A percentile compares a stretch with the other conserved stretches of the same genome.
Conservation (phyloP, 1,140 invertebrate genomes). For the Drosophila bipectinata region DNA sequence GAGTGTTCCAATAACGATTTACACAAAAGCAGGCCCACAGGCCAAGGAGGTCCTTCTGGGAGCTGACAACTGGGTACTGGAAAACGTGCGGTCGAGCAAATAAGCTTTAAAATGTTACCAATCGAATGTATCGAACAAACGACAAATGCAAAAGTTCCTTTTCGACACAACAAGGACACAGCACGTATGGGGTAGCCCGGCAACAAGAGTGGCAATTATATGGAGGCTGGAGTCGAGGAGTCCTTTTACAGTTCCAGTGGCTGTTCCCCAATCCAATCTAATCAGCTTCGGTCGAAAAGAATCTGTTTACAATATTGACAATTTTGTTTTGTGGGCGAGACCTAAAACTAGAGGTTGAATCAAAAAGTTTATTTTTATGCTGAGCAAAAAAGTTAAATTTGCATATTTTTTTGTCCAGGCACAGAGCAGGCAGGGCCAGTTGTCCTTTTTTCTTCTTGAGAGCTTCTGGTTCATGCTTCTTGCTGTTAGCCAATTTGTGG, state of each 20-base stretch:
- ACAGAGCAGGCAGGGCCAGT: slow-evolving; percentile 4
- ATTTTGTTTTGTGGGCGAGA: slow-evolving; percentile 46
- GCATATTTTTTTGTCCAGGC: slow-evolving; percentile 54
- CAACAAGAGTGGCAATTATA: slow-evolving; percentile 37
- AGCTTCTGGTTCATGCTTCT: slow-evolving; percentile 13
- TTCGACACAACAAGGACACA: slow-evolving; percentile 14
- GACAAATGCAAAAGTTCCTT: slow-evolving; percentile 42
- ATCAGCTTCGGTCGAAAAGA: slow-evolving; percentile 72
- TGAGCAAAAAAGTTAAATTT: slow-evolving; percentile 68
- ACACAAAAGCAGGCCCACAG: slow-evolving; percentile 46
- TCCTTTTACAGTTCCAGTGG: slow-evolving; percentile 11
- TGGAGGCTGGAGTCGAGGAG: slow-evolving; percentile 23
- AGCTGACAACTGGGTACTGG: slow-evolving; percentile 1
- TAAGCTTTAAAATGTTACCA: slow-evolving; percentile 73
- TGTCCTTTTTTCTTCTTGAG: slow-evolving; percentile 44
- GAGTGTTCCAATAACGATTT: slow-evolving; percentile 78
- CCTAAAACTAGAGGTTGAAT: slow-evolving; percentile 32
- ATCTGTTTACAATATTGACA: slow-evolving; percentile 80
- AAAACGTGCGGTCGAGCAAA: slow-evolving; percentile 42
- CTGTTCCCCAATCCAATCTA: slow-evolving; percentile 55
- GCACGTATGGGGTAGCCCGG: slow-evolving; percentile 44
- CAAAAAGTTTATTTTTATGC: slow-evolving; percentile 75
- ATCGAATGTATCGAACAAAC: slow-evolving; percentile 62
- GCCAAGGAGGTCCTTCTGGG: too few species aligned
- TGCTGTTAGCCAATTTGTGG: slow-evolving; percentile 68